Evolutionary conservation across 2,797 vertebrate species (phyloP).

Genomic region (Clarias platycephalus): DNA sequence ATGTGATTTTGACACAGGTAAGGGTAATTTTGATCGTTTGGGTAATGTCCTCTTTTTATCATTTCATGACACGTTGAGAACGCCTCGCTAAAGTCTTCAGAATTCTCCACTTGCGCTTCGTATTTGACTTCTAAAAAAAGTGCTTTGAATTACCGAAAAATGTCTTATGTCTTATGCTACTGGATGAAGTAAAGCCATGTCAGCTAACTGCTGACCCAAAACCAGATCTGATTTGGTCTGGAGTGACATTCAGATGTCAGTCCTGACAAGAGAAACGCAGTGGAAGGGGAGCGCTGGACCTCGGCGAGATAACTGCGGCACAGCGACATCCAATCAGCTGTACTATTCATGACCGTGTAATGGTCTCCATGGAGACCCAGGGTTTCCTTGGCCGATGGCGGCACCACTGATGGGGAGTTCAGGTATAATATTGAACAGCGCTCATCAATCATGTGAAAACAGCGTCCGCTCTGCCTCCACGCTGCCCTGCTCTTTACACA

Average conservation of each 20-base stretch:
- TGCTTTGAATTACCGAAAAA: background rate
- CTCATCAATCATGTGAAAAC: constrained; percentile 56
- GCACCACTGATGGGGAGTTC: constrained; percentile 34
- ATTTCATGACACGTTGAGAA: background rate
- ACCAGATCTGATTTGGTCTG: constrained; percentile 38
- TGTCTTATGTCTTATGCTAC: background rate
- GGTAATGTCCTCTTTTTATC: background rate
- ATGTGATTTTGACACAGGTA: background rate
- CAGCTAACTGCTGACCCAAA: background rate
- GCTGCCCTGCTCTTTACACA: constrained; percentile 50
- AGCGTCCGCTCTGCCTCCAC: constrained; percentile 40
- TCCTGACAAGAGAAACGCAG: constrained; percentile 14
- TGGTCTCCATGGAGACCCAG: constrained; percentile 55
- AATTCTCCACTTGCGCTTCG: background rate
- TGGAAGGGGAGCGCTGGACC: constrained; percentile 35
- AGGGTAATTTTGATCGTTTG: background rate
- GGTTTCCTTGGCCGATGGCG: constrained; percentile 45
- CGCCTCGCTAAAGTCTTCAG: too few species aligned
- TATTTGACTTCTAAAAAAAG: background rate
- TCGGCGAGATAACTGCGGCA: constrained; percentile 31
- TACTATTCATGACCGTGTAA: constrained; percentile 39
- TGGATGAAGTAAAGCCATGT: background rate
- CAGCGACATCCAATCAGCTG: constrained; percentile 50
- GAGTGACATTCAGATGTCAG: constrained; percentile 37
- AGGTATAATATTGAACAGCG: constrained; percentile 49